Base-by-base conservation (phyloP, 2,888 invertebrate genomes). In the Drosophila affinis region DNA sequence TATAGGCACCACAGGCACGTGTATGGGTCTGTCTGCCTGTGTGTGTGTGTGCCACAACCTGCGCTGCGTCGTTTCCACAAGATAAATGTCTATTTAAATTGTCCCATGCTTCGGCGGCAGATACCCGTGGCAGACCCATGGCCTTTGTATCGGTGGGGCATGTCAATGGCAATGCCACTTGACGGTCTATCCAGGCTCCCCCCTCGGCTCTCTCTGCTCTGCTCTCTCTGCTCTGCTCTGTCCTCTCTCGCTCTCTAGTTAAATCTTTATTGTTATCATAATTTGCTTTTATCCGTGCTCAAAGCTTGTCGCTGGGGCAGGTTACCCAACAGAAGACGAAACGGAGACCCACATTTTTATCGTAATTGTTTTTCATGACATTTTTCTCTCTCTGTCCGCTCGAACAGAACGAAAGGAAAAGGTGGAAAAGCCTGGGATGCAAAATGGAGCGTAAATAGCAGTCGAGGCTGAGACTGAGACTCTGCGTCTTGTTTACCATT, bases 231-330 rank as follows among this genome's bases (percentile, higher is more conserved):
- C 27, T 27, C 27, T 7, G 7, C 27, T 6, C 27, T 27, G 7
- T 7, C 6, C 27, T 27, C 29, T 29, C 27, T 27, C 27, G 6
- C 27, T 60, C 79, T 78, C 84, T 85, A 85, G 88, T 85, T 88
- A 85, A 85, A 88, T 85, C 85, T 85, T 88, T 88, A 85, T 86
- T 86, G 85, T 88, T 88, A 86, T 86, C 85, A 86, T 88, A 86
- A 88, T 88, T 86, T 86, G 89, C 87, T 88, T 86, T 86, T 86
- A 86, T 86, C 87, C 85, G 72, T 81, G 81, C 81, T 87, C 84
- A 75, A 70, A 74, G 79, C 87, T 78, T 86, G 83, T 83, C 77
- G 78, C 76, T 72, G 64, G 68, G 68, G 62, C 76, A 72, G 61
- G 71, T 71, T 71, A 62, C 68, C 74, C 59, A 60, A 58, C 67